Evolutionary conservation across 2,797 vertebrate genomes (phyloP), one percentile per base, ranked within the genome.

Genomic region (Denticeps clupeoides): DNA sequence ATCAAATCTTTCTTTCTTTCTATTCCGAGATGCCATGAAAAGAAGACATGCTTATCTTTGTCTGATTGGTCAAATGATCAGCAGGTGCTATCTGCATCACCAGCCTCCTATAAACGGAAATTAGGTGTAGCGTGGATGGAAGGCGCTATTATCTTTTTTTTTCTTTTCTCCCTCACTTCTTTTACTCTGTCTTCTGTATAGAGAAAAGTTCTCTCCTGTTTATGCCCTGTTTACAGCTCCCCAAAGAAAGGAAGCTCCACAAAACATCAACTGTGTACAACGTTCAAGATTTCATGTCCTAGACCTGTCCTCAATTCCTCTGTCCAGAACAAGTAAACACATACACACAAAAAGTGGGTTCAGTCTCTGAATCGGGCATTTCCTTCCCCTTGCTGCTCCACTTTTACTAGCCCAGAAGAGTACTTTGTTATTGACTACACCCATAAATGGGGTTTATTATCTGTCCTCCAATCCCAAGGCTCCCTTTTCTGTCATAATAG

Each of bases 371-470:
- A n/a, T n/a, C n/a, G n/a, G n/a, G n/a, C n/a, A n/a, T n/a, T n/a
- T n/a, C n/a, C n/a, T n/a, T n/a, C 24, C 4, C 27, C 18, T 38
- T 52, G 44, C 43, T 22, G 19, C 47, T 24, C 7, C 23, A 38
- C 21, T 27, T 18, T 28, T 31, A 13, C 6, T 27, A 23, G 15
- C 21, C 7, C 4, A n/a, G n/a, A 53, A 43, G 47, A 68, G 65
- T 8, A 56, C 64, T 65, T 63, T 16, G 45, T 56, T 80, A 83
- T 79, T 60, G 77, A 81, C 81, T 73, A 49, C 21, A 24, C 55
- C 46, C 52, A 54, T 69, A 62, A 67, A 62, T 49, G 49, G 49
- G 51, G 70, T 77, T 71, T 72, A 79, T 73, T 75, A 73, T 78
- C 73, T 71, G 60, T 46, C 62, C 64, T 67, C 53, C 61, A 55